phyloP scores from a whole-genome alignment of 2,113 vertebrate genomes.

The Heterotilapia buettikoferi region DNA sequence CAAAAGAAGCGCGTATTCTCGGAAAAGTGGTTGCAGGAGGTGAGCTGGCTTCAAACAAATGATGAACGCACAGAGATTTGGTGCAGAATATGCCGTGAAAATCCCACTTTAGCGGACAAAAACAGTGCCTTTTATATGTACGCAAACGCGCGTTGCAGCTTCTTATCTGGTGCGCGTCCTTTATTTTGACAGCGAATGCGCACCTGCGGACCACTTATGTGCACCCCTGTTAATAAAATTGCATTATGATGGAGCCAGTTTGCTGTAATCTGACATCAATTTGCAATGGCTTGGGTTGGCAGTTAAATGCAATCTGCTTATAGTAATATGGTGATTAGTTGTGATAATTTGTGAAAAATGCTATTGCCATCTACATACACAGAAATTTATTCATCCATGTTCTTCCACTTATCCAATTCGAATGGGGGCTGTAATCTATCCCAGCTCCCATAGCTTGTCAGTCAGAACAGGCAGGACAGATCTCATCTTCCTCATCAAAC shows the following conservation, averaged over 20 bases:
- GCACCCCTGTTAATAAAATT: background rate
- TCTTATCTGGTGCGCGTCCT: background rate
- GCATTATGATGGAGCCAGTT: background rate
- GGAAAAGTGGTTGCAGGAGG: background rate
- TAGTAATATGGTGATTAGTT: background rate
- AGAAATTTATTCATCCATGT: background rate
- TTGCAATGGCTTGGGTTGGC: background rate
- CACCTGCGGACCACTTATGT: background rate
- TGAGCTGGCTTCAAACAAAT: too few species aligned
- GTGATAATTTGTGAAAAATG: background rate
- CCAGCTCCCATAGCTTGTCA: background rate
- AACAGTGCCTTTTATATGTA: background rate
- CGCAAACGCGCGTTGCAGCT: accelerated
- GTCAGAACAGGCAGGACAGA: background rate
- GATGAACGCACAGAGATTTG: background rate
- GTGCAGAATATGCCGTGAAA: background rate
- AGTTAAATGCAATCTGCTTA: background rate
- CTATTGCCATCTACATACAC: background rate
- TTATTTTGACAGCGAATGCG: background rate
- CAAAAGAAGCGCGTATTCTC: background rate
- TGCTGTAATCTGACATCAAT: background rate
- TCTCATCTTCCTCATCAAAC: background rate
- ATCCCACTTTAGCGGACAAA: background rate
- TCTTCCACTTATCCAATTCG: background rate
- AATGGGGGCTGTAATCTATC: background rate